Evolutionary conservation across 92 coral and sea anemone species (phyloP), one percentile per base, ranked within the genome.

Genomic region (Galaxea fascicularis): DNA sequence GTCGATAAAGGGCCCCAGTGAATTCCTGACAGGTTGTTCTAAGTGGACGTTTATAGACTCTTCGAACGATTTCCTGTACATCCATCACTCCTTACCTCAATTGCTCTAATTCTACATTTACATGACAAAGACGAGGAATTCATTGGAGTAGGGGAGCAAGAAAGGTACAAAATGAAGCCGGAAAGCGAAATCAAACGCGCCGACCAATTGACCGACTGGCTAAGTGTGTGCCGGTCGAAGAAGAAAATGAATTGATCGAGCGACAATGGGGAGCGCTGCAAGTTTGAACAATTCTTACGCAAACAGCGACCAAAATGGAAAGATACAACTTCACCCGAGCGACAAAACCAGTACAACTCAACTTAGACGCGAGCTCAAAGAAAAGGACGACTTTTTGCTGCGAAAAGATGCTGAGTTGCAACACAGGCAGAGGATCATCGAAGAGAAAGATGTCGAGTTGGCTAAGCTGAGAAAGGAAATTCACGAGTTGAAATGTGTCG

Each of bases 401-500:
- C 93, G 93, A 73, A 97, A 93, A 41, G 97, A 97, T 52, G 93
- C 93, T 30, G 99, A 97, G 89, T 72, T 97, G 47, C 95, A 93
- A 15, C 91, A 93, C 82, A 73, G 95, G 39, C 88, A 91, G 86
- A 83, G 88, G n/a, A 87, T 89, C n/a, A 87, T 94, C 63, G 92
- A 89, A 77, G 93, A 96, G 29, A 95, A 93, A 80, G 98, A 97
- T 71, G 86, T 72, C 24, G 98, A 94, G 72, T 89, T 97, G 72
- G 66, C 87, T 7, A 94, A 93, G 64, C 78, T 97, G 53, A 90
- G 95, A 27, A 97, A 95, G 71, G 98, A 95, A 67, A 97, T 97
- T 45, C 99, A 97, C 77, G 99, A 97, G 73, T 65, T 97, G 25
- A 95, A 95, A 77, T 97, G 99, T 71, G 99, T 97, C 1, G 98